Evolutionary conservation across 2,888 invertebrate species (phyloP), one percentile per base, ranked within the genome.

Genomic region (Plebejus melissa): DNA sequence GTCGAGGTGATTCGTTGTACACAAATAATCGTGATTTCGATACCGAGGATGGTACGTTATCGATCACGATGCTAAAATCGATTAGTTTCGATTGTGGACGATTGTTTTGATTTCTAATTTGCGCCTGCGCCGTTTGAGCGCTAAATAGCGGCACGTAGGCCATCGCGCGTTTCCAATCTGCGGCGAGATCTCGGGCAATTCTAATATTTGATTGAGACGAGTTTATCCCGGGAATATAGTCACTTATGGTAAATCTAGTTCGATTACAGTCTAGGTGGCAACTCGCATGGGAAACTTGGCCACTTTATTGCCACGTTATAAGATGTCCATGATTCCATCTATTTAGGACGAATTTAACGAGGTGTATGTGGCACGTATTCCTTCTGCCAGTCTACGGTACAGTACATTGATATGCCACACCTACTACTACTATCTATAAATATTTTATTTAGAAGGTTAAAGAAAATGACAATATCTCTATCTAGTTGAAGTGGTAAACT

Each of bases 81-180:
- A 91, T 90, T 91, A 86, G 91, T 86, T 88, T 90, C 90, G 91
- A 93, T 90, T 89, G 91, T 87, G 88, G 85, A 90, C 89, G 86
- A 88, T 90, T 92, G 93, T 93, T 93, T 93, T 93, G 93, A 93
- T 93, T 92, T 93, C 89, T 91, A 93, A 93, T 93, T 93, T 92
- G 88, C 91, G 91, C 91, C 89, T 90, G 89, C 91, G 85, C 86
- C 87, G 88, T 88, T 90, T 90, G 84, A 86, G 88, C 85, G 90
- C 88, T 93, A 93, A 93, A 93, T 91, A 91, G 93, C 89, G 85
- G 90, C 93, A 93, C 93, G 93, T 92, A 93, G 84, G 81, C 86
- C 85, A 84, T 84, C 85, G 86, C 85, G 89, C 88, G 90, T 90
- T 88, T 89, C 87, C 86, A 89, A 88, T 87, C 84, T 65, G 70